A percentile compares a stretch with the other conserved stretches of the same genome.
These are phyloP conservation scores for Oophaga sylvatica DNA, from an alignment of 2,797 vertebrate species.

Conservation along the genomic window DNA sequence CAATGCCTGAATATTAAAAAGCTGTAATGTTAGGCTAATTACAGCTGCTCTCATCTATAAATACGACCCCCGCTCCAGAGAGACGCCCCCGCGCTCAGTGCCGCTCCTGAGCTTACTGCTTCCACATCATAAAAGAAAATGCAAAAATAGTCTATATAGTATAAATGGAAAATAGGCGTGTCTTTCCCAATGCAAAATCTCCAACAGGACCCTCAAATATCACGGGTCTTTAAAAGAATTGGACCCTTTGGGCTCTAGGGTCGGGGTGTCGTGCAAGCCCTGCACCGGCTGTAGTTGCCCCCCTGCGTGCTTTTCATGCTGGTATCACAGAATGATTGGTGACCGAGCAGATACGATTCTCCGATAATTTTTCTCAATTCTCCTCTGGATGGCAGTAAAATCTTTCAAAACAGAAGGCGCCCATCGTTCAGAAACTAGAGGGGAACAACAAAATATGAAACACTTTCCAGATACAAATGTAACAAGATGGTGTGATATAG, in stretches of 20 bases:
- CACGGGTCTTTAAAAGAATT: too few relatives aligned
- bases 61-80: neutral
- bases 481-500: neutral
- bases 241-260: too few relatives aligned
- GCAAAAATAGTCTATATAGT: neutral
- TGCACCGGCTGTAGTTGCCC: too few relatives aligned
- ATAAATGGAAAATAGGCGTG: neutral
- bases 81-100: too few relatives aligned
- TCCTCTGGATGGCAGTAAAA: slow-evolving; percentile 54
- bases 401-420: neutral
- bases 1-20: slow-evolving; percentile 47
- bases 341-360: neutral
- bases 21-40: slow-evolving; percentile 37
- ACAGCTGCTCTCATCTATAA: slow-evolving; percentile 48
- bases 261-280: too few relatives aligned
- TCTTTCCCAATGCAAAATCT: too few relatives aligned
- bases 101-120: neutral
- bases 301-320: too few relatives aligned
- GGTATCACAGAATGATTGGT: neutral
- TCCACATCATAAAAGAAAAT: neutral
- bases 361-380: neutral
- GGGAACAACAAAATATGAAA: neutral
- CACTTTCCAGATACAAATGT: neutral
- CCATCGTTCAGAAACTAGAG: neutral
- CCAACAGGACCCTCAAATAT: too few relatives aligned